A percentile compares a stretch with the other conserved stretches of the same genome.
These are phyloP conservation scores for Podarcis raffonei DNA, from an alignment of 2,113 vertebrate genomes.

Conservation along the genomic window DNA sequence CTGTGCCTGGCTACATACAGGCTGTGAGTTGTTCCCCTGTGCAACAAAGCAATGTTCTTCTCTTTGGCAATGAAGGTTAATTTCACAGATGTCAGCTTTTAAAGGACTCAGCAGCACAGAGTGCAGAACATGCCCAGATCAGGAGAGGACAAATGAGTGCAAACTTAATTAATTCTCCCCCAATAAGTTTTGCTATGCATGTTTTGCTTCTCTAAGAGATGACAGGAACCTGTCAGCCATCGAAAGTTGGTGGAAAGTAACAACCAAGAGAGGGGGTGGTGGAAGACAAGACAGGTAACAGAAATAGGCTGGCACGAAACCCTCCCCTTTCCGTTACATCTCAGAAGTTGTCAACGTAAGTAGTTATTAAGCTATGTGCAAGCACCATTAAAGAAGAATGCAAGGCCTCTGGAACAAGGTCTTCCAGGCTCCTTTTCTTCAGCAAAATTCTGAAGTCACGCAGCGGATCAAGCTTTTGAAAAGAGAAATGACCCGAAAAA, in stretches of 20 bases:
- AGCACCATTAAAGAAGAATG: not conserved
- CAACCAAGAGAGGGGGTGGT: not conserved
- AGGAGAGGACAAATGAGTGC: not conserved
- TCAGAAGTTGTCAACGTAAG: not conserved
- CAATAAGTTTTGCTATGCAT: constrained; percentile 1
- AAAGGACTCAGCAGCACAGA: not conserved
- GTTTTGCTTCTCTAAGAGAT: not conserved
- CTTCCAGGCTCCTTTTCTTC: not conserved
- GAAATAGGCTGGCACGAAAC: not conserved
- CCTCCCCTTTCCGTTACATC: not conserved
- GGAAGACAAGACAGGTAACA: not conserved
- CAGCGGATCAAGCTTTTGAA: not conserved
- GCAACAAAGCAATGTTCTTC: not conserved
- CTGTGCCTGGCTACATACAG: not conserved
- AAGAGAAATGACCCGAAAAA: not conserved
- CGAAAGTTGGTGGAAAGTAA: constrained; percentile 6
- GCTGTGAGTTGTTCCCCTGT: not conserved
- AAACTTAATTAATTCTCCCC: not conserved
- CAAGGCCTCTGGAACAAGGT: not conserved
- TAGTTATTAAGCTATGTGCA: not conserved
- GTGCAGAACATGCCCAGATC: not conserved
- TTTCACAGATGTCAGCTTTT: not conserved
- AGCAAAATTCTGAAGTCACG: not conserved
- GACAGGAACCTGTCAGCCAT: constrained; percentile 18
- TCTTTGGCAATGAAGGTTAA: not conserved